Evolutionary conservation across 1,140 invertebrate species (phyloP).

Genomic region (Chelonus insularis): DNA sequence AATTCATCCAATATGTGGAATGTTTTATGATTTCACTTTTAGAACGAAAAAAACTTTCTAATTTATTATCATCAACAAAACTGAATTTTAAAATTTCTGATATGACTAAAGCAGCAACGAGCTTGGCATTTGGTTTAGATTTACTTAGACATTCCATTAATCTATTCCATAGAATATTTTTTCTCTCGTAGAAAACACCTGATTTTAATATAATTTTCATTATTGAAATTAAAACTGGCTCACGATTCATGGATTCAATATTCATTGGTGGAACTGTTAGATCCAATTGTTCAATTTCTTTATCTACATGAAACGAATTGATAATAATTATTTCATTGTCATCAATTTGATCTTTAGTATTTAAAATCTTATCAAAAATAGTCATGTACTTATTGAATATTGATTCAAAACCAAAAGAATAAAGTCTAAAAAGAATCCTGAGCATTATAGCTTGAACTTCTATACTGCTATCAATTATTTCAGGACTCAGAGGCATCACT

Average conservation of each 20-base stretch:
- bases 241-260: conserved; percentile 34
- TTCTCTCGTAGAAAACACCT: conserved; percentile 41
- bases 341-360: not conserved
- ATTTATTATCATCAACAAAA: conserved; percentile 34
- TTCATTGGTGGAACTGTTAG: conserved; percentile 40
- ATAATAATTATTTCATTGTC: conserved; percentile 32
- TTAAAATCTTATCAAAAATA: conserved; percentile 41
- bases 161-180: conserved; percentile 34
- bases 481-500: conserved; percentile 35
- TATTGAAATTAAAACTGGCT: conserved; percentile 40
- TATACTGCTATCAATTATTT: conserved; percentile 39
- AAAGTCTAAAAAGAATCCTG: conserved; percentile 42
- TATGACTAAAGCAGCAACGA: conserved; percentile 39
- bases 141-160: conserved; percentile 36
- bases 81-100: conserved; percentile 38
- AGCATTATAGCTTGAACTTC: conserved; percentile 51
- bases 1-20: conserved; percentile 36
- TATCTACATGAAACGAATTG: conserved; percentile 40
- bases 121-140: conserved; percentile 40
- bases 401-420: conserved; percentile 39
- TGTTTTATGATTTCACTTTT: conserved; percentile 38
- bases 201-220: conserved; percentile 50
- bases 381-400: conserved; percentile 44
- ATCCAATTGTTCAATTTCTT: conserved; percentile 42
- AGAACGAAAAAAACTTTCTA: conserved; percentile 28